Base-by-base conservation (phyloP, 2,113 vertebrate genomes). In the Erinaceus europaeus region DNA sequence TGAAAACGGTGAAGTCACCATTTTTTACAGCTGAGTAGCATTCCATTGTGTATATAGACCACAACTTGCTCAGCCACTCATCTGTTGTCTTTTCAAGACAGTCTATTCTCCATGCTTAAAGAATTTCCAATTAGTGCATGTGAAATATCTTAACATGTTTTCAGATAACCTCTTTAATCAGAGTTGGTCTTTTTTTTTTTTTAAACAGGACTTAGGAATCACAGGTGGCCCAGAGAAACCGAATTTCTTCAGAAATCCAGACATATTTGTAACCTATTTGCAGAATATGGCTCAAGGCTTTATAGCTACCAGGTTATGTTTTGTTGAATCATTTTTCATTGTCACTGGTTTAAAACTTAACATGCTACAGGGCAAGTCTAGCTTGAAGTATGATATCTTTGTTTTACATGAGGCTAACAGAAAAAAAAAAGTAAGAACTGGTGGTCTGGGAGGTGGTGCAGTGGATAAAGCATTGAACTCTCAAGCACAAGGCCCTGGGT, bases 231-330 rank as follows among this genome's bases (percentile, higher is more conserved):
- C 40, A 71, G 59, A 42, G 55, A 87, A 68, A 59, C 57, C 29
- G 61, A 17, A 18, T 57, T 83, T 27, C 7, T 67, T 65, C 67
- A 71, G 50, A 84, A 64, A 23, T 71, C 73, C 29, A 34, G 53
- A 23, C 55, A 57, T 11, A n/a, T 86, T 13, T 62, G 79, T 48
- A 20, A 29, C 1, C 12, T 34, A 21, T 75, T 91, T 27, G 46
- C 77, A 34, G 59, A 92, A 20, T 95, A 88, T 44, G 88, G 77
- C 7, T 69, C 88, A 50, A 78, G 86, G 36, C 67, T 90, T 27
- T 74, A 78, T 17, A 40, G 64, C 32, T 91, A 96, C 61, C 94
- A 95, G 93, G 92, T 96, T 65, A 95, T 5, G 13, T 46, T 78
- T 74, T 20, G 15, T 73, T 40, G 36, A 34, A 2, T 40, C 61